These are phyloP conservation scores for Corella eumyota DNA, from an alignment of 23 tunicate genomes.

Conservation along the genomic window DNA sequence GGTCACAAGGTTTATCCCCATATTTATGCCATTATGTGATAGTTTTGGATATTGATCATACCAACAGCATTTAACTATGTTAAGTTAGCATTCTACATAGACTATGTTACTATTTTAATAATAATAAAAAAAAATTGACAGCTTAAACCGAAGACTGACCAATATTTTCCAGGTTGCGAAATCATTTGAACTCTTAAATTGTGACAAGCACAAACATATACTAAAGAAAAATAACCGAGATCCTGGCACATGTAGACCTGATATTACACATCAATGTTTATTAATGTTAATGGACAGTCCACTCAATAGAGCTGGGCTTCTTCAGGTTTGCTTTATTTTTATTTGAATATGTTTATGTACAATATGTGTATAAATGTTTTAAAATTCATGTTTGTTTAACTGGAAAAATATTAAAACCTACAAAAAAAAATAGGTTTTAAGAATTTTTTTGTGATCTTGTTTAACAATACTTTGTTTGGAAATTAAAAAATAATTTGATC, in stretches of 20 bases:
- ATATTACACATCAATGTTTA: constrained; percentile 91
- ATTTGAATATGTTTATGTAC: no score
- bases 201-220: constrained; percentile 70
- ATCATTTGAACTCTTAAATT: constrained; percentile 80
- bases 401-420: no score
- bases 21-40: background rate
- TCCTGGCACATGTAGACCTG: constrained; percentile 88
- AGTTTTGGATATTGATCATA: background rate
- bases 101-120: background rate
- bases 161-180: constrained; percentile 42
- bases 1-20: no score
- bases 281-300: constrained; percentile 95
- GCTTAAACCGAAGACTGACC: background rate
- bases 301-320: constrained; percentile 79
- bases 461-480: background rate
- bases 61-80: background rate
- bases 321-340: constrained; percentile 50
- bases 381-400: background rate
- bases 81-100: background rate
- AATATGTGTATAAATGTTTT: no score
- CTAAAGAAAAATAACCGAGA: constrained; percentile 83
- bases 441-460: background rate
- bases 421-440: background rate
- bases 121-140: background rate
- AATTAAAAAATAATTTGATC: background rate